Evolutionary conservation across 1,140 invertebrate genomes (phyloP).

Genomic region (Venturia canescens): DNA sequence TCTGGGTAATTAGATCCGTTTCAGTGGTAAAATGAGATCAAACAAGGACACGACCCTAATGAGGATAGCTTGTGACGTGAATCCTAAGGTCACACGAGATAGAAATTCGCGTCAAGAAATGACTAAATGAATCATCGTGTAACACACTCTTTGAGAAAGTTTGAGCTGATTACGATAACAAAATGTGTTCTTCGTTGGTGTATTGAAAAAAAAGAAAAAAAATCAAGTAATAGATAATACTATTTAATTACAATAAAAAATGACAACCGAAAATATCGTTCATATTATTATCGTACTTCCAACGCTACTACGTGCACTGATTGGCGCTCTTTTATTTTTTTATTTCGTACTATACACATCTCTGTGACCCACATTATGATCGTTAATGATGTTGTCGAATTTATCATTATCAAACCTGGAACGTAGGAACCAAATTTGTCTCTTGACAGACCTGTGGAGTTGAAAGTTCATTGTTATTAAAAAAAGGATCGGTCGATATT

Average conservation of each 20-base stretch:
- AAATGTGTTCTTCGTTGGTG: not conserved
- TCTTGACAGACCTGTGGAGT: slow-evolving; percentile 71
- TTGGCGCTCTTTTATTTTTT: slow-evolving; percentile 50
- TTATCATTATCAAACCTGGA: slow-evolving; percentile 71
- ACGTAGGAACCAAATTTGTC: slow-evolving; percentile 71
- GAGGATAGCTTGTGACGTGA: slow-evolving; percentile 51
- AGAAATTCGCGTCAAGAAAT: slow-evolving; percentile 1
- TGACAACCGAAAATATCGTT: slow-evolving; percentile 8
- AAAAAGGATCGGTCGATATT: not conserved
- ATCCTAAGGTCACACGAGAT: not conserved
- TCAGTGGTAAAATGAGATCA: slow-evolving; percentile 62
- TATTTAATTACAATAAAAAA: slow-evolving; percentile 33
- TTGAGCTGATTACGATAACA: not conserved
- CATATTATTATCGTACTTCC: slow-evolving; percentile 33
- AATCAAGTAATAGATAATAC: not conserved
- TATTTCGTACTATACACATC: slow-evolving; percentile 52
- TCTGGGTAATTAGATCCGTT: slow-evolving; percentile 68
- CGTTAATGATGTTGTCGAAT: slow-evolving; percentile 69
- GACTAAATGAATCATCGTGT: not conserved
- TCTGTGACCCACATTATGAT: slow-evolving; percentile 71
- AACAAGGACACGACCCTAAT: slow-evolving; percentile 75
- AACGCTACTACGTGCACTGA: slow-evolving; percentile 27
- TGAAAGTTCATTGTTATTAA: not conserved
- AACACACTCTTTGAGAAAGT: slow-evolving; percentile 20
- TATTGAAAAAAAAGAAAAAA: not conserved